Evolutionary conservation across 2,888 invertebrate species (phyloP).

Genomic region (Lycia hirtaria): DNA sequence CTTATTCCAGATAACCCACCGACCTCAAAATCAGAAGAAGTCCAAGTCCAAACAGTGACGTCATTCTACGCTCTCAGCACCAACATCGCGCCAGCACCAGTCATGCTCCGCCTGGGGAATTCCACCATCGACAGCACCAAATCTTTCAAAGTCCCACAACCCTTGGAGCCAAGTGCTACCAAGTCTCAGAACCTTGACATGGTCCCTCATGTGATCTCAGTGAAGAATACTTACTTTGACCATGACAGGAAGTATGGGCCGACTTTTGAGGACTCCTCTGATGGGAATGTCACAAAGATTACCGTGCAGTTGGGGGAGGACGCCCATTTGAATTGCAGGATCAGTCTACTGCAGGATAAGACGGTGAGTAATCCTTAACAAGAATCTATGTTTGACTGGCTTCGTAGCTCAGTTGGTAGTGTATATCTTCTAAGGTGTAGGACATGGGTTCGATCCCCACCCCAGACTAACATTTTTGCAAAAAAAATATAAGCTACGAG

Average conservation of each 20-base stretch:
- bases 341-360: slow-evolving; percentile 90
- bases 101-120: slow-evolving; percentile 79
- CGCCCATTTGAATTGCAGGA: slow-evolving; percentile 90
- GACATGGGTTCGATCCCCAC: too few species aligned
- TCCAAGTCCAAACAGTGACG: slow-evolving; percentile 70
- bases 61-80: slow-evolving; percentile 77
- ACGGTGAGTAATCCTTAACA: slow-evolving; percentile 88
- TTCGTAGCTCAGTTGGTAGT: too few species aligned
- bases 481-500: too few species aligned
- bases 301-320: slow-evolving; percentile 91
- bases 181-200: slow-evolving; percentile 48
- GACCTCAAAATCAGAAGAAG: slow-evolving; percentile 61
- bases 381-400: too few species aligned
- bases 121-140: slow-evolving; percentile 82
- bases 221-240: slow-evolving; percentile 77
- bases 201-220: slow-evolving; percentile 72
- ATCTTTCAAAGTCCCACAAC: slow-evolving; percentile 79
- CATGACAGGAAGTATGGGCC: slow-evolving; percentile 88
- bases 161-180: slow-evolving; percentile 48
- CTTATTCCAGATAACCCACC: slow-evolving; percentile 65
- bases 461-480: too few species aligned
- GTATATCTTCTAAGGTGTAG: too few species aligned
- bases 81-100: slow-evolving; percentile 70
- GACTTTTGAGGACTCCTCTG: slow-evolving; percentile 86
- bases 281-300: slow-evolving; percentile 88